phyloP scores from a whole-genome alignment of 2,113 vertebrate genomes.

The Odocoileus virginianus region DNA sequence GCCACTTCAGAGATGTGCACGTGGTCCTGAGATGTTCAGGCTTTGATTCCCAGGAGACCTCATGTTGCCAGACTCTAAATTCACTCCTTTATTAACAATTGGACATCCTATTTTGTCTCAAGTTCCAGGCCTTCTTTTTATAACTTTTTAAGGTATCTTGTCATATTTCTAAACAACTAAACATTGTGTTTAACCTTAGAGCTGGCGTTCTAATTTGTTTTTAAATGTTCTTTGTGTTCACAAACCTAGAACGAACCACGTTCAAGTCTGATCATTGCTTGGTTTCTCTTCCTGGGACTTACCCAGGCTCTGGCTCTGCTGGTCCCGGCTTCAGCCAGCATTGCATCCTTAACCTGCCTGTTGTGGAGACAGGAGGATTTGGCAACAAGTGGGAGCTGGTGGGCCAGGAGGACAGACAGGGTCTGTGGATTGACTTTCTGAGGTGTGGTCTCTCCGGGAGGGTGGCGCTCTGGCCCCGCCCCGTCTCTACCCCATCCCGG shows the following conservation, averaged over 20 bases:
- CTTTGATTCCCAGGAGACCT: background rate
- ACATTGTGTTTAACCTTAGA: background rate
- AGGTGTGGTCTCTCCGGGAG: background rate
- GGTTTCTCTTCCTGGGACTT: background rate
- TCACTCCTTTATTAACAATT: background rate
- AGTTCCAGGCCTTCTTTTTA: background rate
- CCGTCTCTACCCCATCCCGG: background rate
- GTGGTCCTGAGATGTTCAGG: background rate
- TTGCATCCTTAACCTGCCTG: background rate
- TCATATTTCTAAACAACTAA: background rate
- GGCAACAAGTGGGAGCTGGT: background rate
- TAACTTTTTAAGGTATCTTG: background rate
- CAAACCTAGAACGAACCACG: background rate
- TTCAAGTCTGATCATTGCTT: background rate
- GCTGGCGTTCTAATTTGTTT: background rate
- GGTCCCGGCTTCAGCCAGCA: background rate
- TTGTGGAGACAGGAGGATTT: background rate
- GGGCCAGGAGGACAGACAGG: background rate
- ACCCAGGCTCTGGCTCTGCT: background rate
- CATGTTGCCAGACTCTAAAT: background rate
- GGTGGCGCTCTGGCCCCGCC: rapidly evolving
- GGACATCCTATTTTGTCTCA: background rate
- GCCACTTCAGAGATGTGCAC: no score
- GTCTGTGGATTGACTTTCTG: rapidly evolving
- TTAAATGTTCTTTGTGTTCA: background rate